A percentile compares a stretch with the other conserved stretches of the same genome.
Evolutionary conservation across 2,888 invertebrate genomes (phyloP).

Genomic region (Drosophila incognita): DNA sequence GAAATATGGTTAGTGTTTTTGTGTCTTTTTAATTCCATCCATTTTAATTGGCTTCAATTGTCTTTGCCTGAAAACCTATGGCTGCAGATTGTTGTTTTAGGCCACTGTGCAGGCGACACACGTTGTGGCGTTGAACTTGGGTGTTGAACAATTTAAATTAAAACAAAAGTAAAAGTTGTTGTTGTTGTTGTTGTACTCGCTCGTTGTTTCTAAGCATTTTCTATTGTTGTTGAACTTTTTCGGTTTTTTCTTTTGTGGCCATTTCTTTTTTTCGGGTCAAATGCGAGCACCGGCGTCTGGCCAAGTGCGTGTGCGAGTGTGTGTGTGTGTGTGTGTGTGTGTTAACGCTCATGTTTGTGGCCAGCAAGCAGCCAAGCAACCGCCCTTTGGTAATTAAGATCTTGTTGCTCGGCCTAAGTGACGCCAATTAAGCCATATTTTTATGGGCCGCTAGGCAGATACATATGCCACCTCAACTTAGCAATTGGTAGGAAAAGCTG

Average conservation of each 20-base stretch:
- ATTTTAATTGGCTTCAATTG: neutral
- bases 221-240: conserved; percentile 55
- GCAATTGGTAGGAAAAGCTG: conserved; percentile 11
- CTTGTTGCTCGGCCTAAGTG: conserved; percentile 65
- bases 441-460: conserved; percentile 46
- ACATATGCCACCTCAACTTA: conserved; percentile 3
- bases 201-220: conserved; percentile 55
- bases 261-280: conserved; percentile 59
- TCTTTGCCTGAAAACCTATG: neutral
- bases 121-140: conserved; percentile 68
- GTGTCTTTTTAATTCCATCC: neutral
- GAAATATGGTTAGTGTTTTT: neutral
- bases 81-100: neutral
- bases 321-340: conserved; percentile 1
- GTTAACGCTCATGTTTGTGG: conserved; percentile 14
- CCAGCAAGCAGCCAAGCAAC: conserved; percentile 14
- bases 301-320: conserved; percentile 17
- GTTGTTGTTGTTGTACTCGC: conserved; percentile 31
- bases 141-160: conserved; percentile 68
- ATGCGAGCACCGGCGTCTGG: conserved; percentile 45
- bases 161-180: conserved; percentile 79
- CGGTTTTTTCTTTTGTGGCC: conserved; percentile 45
- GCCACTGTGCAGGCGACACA: conserved; percentile 47
- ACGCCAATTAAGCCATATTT: conserved; percentile 73
- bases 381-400: conserved; percentile 67